phyloP scores from a whole-genome alignment of 2,113 vertebrate species.

The Nesoenas mayeri region DNA sequence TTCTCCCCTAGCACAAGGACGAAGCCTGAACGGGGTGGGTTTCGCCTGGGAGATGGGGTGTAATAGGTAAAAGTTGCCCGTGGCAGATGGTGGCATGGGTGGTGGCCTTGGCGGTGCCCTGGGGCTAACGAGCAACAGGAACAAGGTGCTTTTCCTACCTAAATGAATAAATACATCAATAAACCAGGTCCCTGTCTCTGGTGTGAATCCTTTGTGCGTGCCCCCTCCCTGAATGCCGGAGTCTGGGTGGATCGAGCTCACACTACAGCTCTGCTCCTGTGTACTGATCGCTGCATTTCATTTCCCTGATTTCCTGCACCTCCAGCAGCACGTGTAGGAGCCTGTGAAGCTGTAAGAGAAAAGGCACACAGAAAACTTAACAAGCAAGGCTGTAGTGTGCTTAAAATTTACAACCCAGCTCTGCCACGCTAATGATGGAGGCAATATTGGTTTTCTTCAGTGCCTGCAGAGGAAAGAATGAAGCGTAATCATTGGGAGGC shows the following conservation, averaged over 20 bases:
- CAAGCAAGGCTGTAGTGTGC: background rate
- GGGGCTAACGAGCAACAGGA: background rate
- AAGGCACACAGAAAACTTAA: background rate
- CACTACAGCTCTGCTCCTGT: background rate
- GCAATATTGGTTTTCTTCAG: background rate
- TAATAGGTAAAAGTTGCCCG: rapidly evolving
- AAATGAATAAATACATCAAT: background rate
- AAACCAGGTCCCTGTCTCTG: background rate
- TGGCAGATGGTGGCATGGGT: background rate
- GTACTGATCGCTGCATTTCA: background rate
- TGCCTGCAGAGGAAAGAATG: background rate
- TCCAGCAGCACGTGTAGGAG: background rate
- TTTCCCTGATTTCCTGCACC: background rate
- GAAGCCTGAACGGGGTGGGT: rapidly evolving
- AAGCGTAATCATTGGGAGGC: background rate
- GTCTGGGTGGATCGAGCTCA: rapidly evolving
- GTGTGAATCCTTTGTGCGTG: rapidly evolving
- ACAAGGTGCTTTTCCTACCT: background rate
- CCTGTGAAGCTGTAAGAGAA: background rate
- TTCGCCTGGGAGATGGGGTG: background rate
- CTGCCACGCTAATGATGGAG: background rate
- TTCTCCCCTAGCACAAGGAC: background rate
- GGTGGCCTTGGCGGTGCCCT: background rate
- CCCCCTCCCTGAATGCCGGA: background rate
- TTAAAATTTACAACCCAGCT: background rate